Evolutionary conservation across 2,113 vertebrate genomes (phyloP).

Genomic region (Hippocampus zosterae): DNA sequence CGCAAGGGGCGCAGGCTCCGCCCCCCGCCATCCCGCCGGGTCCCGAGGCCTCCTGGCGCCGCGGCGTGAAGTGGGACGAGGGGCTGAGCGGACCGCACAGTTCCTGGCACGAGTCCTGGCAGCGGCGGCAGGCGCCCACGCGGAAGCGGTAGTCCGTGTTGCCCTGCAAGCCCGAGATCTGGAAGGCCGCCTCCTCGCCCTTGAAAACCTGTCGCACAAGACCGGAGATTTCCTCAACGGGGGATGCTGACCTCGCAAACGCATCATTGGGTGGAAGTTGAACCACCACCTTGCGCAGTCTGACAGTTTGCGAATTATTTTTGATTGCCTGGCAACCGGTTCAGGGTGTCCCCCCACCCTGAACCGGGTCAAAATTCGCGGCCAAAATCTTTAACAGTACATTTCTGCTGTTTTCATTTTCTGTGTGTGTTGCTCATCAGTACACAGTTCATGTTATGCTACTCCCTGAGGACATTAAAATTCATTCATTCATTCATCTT

Average conservation of each 20-base stretch:
- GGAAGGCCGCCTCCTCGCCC: conserved; percentile 89
- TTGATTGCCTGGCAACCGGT: no score
- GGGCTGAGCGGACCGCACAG: conserved; percentile 94
- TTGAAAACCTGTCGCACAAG: conserved; percentile 84
- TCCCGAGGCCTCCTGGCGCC: conserved; percentile 72
- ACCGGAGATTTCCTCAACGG: not conserved
- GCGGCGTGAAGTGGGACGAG: conserved; percentile 82
- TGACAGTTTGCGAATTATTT: no score
- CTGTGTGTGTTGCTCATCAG: not conserved
- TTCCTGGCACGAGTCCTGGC: conserved; percentile 87
- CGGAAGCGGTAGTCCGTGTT: conserved; percentile 97
- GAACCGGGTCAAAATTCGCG: not conserved
- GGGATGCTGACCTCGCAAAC: not conserved
- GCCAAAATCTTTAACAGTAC: not conserved
- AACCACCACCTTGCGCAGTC: no score
- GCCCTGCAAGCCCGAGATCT: conserved; percentile 88
- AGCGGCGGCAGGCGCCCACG: conserved; percentile 90
- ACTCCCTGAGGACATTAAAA: not conserved
- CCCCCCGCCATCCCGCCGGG: conserved; percentile 69
- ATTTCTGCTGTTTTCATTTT: not conserved
- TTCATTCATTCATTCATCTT: no score
- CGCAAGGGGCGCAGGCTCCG: conserved; percentile 67
- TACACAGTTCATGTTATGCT: conserved; percentile 5
- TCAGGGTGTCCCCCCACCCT: no score
- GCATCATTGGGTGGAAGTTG: no score